Base-by-base conservation (phyloP, 2,797 vertebrate genomes). In the Eupleurogrammus muticus region DNA sequence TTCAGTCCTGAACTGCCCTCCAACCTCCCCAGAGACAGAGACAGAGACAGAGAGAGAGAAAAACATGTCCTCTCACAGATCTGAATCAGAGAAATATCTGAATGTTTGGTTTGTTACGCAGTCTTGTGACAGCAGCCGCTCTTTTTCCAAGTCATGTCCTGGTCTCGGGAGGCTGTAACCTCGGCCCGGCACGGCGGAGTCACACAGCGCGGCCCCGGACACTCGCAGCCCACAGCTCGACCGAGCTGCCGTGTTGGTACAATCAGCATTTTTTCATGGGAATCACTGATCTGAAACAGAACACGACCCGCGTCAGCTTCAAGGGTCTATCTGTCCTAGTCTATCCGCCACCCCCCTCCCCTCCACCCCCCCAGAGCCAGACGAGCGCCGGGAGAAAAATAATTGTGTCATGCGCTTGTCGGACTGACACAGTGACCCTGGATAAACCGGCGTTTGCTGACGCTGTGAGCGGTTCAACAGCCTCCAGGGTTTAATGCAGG, bases 41-140 rank as follows among this genome's bases (percentile, higher is more conserved):
- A 47, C 11, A 57, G 19, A 55, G 34, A 46, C 42, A 60, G 38
- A 35, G 38, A n/a, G 23, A 65, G 59, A 66, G 55, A 58, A 57
- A 74, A 81, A 70, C 63, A 73, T 23, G 70, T 77, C 79, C 73
- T 68, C 82, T 72, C 81, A 59, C 47, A 69, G 79, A 79, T 84
- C 58, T 56, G 79, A 76, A 77, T 84, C 73, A 61, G 55, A 64
- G 50, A 78, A 78, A 55, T 50, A 51, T 85, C 61, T 89, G 87
- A 91, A 86, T 90, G 89, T 89, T 85, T 85, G 83, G 77, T 91
- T 92, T 89, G 85, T 90, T 87, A 71, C 44, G 49, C 66, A 75
- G 89, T 92, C 90, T 90, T 89, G 88, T 92, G 90, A 92, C 86
- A 86, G 82, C 76, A 50, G 79, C 68, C 42, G 77, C 61, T 42